Evolutionary conservation across 2,797 vertebrate species (phyloP), one percentile per base, ranked within the genome.

Genomic region (Babyrousa celebensis): DNA sequence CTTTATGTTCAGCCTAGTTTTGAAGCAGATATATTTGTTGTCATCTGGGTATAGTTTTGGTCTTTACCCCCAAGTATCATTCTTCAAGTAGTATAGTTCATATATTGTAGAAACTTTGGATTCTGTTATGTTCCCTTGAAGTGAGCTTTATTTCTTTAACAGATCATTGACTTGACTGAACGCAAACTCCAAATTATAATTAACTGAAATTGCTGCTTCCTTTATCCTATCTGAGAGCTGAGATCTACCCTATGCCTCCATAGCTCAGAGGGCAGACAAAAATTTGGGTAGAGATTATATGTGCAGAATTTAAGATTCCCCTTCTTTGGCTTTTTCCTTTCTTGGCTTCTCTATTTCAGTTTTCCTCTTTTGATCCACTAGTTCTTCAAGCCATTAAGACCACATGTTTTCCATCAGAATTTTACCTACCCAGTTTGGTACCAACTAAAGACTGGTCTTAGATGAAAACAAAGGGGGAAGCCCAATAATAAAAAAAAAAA

Each of bases 91-190:
- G 40, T 65, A 3, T 29, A 68, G 29, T 40, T 92, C 21, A 79
- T 79, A 18, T 20, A 75, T 58, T 58, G 25, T 75, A 92, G 32
- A 79, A 36, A 92, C 16, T 63, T 21, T 88, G 25, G 5, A 60
- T 95, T 92, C 58, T 85, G 17, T 60, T 93, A 52, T 82, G 3
- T 88, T 90, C 27, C 21, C 78, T 87, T 90, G 56, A 40, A 43
- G 21, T 60, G 25, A 48, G 70, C 65, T 71, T 79, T 82, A 36
- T 80, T 54, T 87, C 5, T 91, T 74, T 70, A 84, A 84, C 12
- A 79, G 21, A 82, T 10, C 71, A 70, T 77, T 94, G 84, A 75
- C 20, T 52, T 84, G 60, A 60, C 29, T 78, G 54, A 88, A 72
- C 60, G 60, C 52, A 74, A 80, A 91, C 12, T 91, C 68, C 32